Base-by-base conservation (phyloP, 1,140 invertebrate genomes). In the Drosophila setifemur region DNA sequence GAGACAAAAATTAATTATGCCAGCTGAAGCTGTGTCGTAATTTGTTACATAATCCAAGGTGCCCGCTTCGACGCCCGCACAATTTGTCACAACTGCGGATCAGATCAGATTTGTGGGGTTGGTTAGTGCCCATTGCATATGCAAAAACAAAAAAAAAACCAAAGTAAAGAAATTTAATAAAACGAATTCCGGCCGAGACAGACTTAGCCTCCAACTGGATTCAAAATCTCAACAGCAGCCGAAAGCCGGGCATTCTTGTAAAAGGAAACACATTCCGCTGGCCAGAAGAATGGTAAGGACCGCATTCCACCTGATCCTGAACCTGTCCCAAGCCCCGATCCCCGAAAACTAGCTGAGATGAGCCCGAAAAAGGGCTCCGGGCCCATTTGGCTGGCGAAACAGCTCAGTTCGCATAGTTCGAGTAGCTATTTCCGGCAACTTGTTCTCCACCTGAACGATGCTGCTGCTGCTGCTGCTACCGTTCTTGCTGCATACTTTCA, bases 1-100 rank as follows among this genome's bases (percentile, higher is more conserved):
- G 55, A 47, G 67, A 50, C 49, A 63, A 68, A 42, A 85, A 78
- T 77, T 85, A 79, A 82, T 82, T 75, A 82, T 63, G 60, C 55
- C 49, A 49, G 57, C 43, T 52, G 49, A 66, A 63, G 74, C 74
- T 44, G 45, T 37, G 42, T 4, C 40, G 53, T 47, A 73, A 82
- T 76, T 73, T 78, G 63, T 85, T 73, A 73, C 29, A 49, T 77
- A 78, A 83, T 53, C 49, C 57, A 37, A 49, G 47, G 55, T 37
- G 50, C 23, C 31, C 37, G 37, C 5, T 28, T 0, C 42, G 42
- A 12, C 23, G 26, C 53, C 53, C 14, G 18, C 28, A 60, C 26
- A 42, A 33, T 31, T 45, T 45, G 49, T 68, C 42, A 69, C 29
- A n/a, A n/a, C n/a, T n/a, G n/a, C n/a, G n/a, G n/a, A n/a, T n/a